Evolutionary conservation across 2,888 invertebrate species (phyloP), one percentile per base, ranked within the genome.

Genomic region (Melanophora roralis): DNA sequence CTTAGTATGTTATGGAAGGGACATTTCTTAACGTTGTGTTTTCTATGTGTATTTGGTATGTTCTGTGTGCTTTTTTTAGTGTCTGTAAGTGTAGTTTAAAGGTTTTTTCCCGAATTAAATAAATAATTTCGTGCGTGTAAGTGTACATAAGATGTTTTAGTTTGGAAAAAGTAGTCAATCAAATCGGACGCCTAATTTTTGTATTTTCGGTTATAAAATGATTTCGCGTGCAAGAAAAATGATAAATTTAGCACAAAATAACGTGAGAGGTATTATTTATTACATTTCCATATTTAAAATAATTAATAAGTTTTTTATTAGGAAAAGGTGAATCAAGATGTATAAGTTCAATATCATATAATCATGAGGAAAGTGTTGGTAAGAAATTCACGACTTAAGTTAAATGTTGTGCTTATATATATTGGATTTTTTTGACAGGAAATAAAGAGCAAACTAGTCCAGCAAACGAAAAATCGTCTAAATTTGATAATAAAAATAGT

Each of bases 81-180:
- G 57, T 57, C 64, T 64, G 57, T 45, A 74, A 57, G 59, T 74
- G 34, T 64, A 74, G 57, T 65, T 68, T 51, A 21, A 43, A 59
- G 59, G 55, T 36, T 60, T 45, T 73, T 73, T 27, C 60, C 51
- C 71, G 60, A 62, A 71, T 19, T 40, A 60, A 51, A 73, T 43
- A 74, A 74, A 62, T 9, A 45, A 53, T 27, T 53, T 72, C 64
- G 62, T 53, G 53, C 55, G 32, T 65, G 59, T 67, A 64, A 53
- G 51, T 62, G 34, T 62, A 64, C 53, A 62, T 62, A 55, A 23
- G 21, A 59, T 40, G 40, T 40, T 40, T 40, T 40, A 59, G 57
- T 57, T 57, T 57, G 57, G n/a, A 57, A 14, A 57, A 57, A 36
- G 38, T 19, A 34, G 57, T 57, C 38, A 38, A 34, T 16, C 3